A percentile compares a stretch with the other conserved stretches of the same genome.
These are phyloP conservation scores for Tringa solitaria DNA, from an alignment of 2,113 vertebrate species.

Conservation along the genomic window DNA sequence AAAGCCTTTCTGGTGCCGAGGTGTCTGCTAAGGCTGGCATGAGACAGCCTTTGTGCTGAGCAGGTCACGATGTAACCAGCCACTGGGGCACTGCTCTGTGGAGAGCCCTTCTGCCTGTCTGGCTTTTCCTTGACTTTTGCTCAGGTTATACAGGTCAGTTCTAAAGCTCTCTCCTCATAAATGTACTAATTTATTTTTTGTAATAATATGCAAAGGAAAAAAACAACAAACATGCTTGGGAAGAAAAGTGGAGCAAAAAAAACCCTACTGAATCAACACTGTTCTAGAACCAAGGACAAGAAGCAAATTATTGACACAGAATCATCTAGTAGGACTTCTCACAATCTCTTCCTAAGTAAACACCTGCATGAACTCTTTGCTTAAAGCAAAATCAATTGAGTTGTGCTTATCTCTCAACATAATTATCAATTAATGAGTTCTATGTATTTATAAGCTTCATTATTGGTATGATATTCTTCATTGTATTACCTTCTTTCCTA, in stretches of 20 bases:
- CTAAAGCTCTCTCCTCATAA: background rate
- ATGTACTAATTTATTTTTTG: background rate
- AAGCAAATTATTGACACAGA: background rate
- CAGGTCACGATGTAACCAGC: fast-evolving
- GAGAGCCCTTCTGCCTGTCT: background rate
- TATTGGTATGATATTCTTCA: conserved; percentile 22
- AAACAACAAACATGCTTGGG: background rate
- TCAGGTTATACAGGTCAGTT: background rate
- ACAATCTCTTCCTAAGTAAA: background rate
- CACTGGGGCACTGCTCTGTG: fast-evolving
- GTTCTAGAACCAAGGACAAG: background rate
- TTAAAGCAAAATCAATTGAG: conserved; percentile 21
- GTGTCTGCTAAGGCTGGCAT: fast-evolving
- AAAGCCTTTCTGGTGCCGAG: background rate
- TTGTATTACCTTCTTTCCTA: conserved; percentile 17
- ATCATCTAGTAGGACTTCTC: background rate
- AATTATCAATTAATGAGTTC: conserved; percentile 46
- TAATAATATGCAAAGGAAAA: background rate
- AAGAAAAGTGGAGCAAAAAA: background rate
- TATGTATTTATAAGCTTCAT: conserved; percentile 23
- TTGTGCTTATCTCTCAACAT: background rate
- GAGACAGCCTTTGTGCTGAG: background rate
- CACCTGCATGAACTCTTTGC: background rate
- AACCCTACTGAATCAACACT: background rate
- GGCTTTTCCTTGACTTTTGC: background rate